phyloP scores from a whole-genome alignment of 2,113 vertebrate genomes.

The Pseudorasbora parva region DNA sequence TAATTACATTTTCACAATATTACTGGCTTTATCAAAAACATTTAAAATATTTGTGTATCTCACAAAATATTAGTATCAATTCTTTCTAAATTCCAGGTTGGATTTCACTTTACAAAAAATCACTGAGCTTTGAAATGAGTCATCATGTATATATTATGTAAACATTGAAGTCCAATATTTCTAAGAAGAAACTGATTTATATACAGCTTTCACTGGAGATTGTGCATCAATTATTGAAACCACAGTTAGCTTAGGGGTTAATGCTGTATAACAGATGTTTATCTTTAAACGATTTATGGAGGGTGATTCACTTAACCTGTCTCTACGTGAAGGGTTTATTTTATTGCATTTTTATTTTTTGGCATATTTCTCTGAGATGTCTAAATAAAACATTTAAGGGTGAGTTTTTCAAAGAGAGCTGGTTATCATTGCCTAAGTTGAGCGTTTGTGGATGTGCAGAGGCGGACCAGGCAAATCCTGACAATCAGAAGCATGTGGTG shows the following conservation, averaged over 20 bases:
- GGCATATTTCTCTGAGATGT: neutral
- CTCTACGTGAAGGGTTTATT: slow-evolving; percentile 17
- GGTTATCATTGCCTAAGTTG: neutral
- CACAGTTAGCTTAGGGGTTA: neutral
- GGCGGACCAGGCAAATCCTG: neutral
- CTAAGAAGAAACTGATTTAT: neutral
- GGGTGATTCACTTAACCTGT: slow-evolving; percentile 21
- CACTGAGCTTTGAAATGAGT: neutral
- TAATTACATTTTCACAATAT: no score
- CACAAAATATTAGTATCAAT: neutral
- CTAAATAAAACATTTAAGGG: slow-evolving; percentile 45
- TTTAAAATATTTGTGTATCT: neutral
- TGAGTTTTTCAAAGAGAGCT: slow-evolving; percentile 10
- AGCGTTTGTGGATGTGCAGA: slow-evolving; percentile 10
- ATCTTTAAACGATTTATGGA: slow-evolving; percentile 34
- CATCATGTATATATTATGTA: neutral
- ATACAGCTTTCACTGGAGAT: neutral
- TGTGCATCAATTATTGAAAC: neutral
- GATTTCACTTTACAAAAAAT: neutral
- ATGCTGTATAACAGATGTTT: slow-evolving; percentile 13
- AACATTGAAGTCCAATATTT: neutral
- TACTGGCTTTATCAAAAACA: neutral
- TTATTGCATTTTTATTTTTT: neutral
- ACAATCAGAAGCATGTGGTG: neutral
- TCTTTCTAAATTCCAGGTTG: neutral